These are phyloP conservation scores for Hapalemur alaotrensis DNA, from an alignment of 2,797 vertebrate species.

Conservation along the genomic window DNA sequence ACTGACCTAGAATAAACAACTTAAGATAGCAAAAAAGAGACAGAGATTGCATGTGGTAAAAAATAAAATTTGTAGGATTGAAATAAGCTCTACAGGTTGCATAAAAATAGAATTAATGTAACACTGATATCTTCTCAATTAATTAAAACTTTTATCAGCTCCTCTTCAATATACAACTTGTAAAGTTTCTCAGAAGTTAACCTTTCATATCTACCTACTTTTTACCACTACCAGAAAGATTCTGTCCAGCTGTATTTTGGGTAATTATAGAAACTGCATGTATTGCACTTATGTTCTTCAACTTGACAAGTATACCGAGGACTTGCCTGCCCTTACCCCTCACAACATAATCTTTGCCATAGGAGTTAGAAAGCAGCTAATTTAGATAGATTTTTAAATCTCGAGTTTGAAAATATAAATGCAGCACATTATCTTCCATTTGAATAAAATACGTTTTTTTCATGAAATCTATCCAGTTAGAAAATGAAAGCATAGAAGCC, in stretches of 20 bases:
- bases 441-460: not conserved
- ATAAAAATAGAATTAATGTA: constrained; percentile 31
- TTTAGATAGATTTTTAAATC: constrained; percentile 10
- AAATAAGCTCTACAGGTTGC: not conserved
- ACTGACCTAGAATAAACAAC: constrained; percentile 22
- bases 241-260: not conserved
- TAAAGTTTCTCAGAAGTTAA: not conserved
- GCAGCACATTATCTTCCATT: not conserved
- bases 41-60: not conserved
- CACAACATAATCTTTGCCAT: not conserved
- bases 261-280: not conserved
- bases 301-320: not conserved
- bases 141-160: constrained; percentile 34
- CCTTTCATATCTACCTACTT: not conserved
- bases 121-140: not conserved
- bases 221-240: constrained; percentile 35
- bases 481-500: constrained; percentile 37
- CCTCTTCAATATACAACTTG: constrained; percentile 7
- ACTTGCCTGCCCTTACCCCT: not conserved
- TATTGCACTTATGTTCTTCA: not conserved
- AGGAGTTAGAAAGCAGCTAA: constrained; percentile 16
- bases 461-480: constrained; percentile 2
- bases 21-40: not conserved
- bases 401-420: constrained; percentile 40
- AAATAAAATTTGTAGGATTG: not conserved